Conservation (phyloP, 2,797 vertebrate genomes). For the Argentina silus region DNA sequence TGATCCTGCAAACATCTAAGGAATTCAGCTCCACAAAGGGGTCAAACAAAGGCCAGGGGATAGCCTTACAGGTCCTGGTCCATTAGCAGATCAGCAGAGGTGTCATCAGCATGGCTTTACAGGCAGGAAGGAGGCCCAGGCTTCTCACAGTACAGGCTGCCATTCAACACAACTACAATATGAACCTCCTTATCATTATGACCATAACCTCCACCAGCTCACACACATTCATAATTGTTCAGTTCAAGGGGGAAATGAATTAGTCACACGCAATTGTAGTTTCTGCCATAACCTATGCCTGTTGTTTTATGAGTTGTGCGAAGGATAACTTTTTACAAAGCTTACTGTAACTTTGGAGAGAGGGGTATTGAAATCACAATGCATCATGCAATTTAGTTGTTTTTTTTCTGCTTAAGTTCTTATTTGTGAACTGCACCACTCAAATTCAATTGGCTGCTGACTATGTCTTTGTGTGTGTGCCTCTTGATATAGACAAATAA, state of each 20-base stretch:
- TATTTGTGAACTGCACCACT: constrained; percentile 63
- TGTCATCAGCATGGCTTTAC: constrained; percentile 63
- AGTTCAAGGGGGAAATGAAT: constrained; percentile 52
- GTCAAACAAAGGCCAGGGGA: constrained; percentile 82
- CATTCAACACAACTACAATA: constrained; percentile 25
- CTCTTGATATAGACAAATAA: constrained; percentile 77
- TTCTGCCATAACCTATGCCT: not conserved
- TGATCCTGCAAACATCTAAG: constrained; percentile 76
- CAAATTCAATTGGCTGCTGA: constrained; percentile 65
- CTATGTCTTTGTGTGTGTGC: constrained; percentile 74
- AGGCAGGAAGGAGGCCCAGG: constrained; percentile 41
- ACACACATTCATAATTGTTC: constrained; percentile 33
- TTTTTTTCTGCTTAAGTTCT: constrained; percentile 57
- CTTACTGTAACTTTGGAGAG: constrained; percentile 34
- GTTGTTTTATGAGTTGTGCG: constrained; percentile 20
- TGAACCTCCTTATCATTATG: constrained; percentile 35
- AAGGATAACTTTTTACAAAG: constrained; percentile 8
- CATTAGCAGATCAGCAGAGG: constrained; percentile 69
- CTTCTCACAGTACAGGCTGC: constrained; percentile 49
- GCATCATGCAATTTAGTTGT: constrained; percentile 40
- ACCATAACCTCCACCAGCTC: constrained; percentile 25
- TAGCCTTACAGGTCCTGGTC: constrained; percentile 78
- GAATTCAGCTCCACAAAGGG: constrained; percentile 81
- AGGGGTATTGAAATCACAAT: not conserved
- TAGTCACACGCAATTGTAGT: not conserved